These are phyloP conservation scores for Hydropotes inermis DNA, from an alignment of 2,113 vertebrate species.

Conservation along the genomic window DNA sequence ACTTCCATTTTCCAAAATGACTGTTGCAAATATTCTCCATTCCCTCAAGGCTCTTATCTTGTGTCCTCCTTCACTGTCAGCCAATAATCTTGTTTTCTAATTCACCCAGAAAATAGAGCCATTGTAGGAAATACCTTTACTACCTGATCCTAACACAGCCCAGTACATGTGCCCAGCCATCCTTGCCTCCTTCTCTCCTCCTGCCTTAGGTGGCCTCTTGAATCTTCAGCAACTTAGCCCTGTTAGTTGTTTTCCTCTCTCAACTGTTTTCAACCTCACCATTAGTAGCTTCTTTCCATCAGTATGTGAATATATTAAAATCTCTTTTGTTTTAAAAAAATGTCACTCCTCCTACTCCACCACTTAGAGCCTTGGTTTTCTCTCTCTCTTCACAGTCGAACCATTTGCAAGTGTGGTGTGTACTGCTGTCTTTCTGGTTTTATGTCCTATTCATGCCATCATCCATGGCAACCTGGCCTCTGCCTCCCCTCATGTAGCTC, in stretches of 20 bases:
- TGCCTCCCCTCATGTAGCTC: neutral
- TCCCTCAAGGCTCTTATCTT: neutral
- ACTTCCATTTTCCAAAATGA: constrained; percentile 15
- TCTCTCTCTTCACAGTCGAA: neutral
- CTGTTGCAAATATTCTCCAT: neutral
- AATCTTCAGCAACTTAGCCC: neutral
- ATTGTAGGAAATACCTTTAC: constrained; percentile 38
- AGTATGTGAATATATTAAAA: neutral
- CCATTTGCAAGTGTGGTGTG: neutral
- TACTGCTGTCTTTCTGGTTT: neutral
- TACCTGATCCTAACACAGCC: neutral
- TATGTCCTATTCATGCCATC: neutral
- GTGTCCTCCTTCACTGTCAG: neutral
- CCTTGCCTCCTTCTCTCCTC: neutral
- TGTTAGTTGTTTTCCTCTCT: neutral
- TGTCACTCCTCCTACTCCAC: neutral
- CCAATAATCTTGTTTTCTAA: constrained; percentile 8
- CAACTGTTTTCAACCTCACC: neutral
- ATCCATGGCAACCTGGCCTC: neutral
- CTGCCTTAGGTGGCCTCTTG: neutral
- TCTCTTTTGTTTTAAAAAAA: neutral
- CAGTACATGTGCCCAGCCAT: neutral
- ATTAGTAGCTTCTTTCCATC: neutral
- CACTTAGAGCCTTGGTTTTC: neutral
- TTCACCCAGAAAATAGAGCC: constrained; percentile 42